Evolutionary conservation across 2,797 vertebrate species (phyloP).

Genomic region (Rhabdomys pumilio): DNA sequence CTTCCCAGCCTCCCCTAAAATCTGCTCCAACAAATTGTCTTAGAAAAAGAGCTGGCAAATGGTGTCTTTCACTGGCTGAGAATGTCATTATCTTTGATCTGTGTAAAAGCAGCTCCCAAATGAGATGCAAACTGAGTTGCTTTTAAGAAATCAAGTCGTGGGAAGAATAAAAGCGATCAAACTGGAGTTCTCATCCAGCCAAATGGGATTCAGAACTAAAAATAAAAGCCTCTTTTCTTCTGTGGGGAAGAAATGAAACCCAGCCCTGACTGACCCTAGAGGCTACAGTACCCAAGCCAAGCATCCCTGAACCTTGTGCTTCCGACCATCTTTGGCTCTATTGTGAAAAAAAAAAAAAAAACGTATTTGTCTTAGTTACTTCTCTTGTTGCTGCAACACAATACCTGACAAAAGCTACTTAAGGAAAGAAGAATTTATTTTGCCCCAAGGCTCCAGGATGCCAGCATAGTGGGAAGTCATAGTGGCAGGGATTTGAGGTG

Average conservation of each 20-base stretch:
- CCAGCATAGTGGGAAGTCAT: neutral
- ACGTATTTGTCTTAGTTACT: neutral
- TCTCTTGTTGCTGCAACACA: neutral
- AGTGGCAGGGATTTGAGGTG: neutral
- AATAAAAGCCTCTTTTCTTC: neutral
- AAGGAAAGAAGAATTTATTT: neutral
- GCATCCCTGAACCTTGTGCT: neutral
- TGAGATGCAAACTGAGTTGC: slow-evolving; percentile 48
- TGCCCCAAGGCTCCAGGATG: neutral
- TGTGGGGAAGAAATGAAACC: slow-evolving; percentile 1
- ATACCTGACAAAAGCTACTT: neutral
- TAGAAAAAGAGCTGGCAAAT: slow-evolving; percentile 74
- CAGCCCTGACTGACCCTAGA: neutral
- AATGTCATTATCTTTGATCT: slow-evolving; percentile 77
- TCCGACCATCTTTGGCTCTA: neutral
- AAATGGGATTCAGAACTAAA: slow-evolving; percentile 33
- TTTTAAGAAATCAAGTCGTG: slow-evolving; percentile 75
- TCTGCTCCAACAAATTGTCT: slow-evolving; percentile 79
- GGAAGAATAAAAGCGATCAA: slow-evolving; percentile 63
- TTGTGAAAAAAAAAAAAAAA: neutral
- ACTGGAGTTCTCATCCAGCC: slow-evolving; percentile 55
- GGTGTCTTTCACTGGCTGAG: slow-evolving; percentile 73
- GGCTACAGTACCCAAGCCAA: neutral
- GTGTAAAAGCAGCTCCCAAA: slow-evolving; percentile 67
- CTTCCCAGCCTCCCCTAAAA: slow-evolving; percentile 82